These are phyloP conservation scores for Trogon surrucura DNA, from an alignment of 2,113 vertebrate genomes.

Conservation along the genomic window DNA sequence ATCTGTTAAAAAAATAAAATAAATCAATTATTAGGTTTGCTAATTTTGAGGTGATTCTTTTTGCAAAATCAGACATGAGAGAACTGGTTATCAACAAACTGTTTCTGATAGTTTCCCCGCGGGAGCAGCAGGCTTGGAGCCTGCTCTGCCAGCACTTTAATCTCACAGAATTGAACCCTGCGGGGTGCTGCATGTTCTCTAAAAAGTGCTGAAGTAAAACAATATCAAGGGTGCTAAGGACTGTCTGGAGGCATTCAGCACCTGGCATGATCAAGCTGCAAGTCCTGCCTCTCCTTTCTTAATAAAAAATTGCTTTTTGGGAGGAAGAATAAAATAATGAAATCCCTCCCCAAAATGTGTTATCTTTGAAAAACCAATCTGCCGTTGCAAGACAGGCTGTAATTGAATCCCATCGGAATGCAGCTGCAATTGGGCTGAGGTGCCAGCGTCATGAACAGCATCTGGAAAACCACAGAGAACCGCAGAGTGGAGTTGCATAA, in stretches of 20 bases:
- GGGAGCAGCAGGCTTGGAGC: background rate
- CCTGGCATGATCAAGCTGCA: background rate
- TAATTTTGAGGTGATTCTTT: background rate
- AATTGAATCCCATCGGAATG: constrained; percentile 77
- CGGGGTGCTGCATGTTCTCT: background rate
- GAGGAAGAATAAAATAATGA: background rate
- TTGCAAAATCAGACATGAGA: background rate
- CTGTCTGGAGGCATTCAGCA: background rate
- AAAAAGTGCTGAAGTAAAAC: background rate
- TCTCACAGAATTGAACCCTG: background rate
- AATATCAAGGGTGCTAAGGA: background rate
- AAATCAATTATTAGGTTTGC: background rate
- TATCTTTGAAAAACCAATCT: constrained; percentile 74
- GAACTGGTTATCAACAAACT: background rate
- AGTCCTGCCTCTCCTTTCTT: background rate
- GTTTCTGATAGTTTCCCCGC: background rate
- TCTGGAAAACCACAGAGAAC: constrained; percentile 62
- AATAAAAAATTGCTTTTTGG: background rate
- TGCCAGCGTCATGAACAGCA: constrained; percentile 51
- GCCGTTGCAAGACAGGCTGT: constrained; percentile 42
- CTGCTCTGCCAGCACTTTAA: background rate
- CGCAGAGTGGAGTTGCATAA: background rate
- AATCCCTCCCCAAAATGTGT: constrained; percentile 2
- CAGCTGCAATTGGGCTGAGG: constrained; percentile 68
- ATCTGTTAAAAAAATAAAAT: too few species aligned